A percentile compares a stretch with the other conserved stretches of the same genome.
These are phyloP conservation scores for Scatophagus argus DNA, from an alignment of 2,113 vertebrate genomes.

Conservation along the genomic window DNA sequence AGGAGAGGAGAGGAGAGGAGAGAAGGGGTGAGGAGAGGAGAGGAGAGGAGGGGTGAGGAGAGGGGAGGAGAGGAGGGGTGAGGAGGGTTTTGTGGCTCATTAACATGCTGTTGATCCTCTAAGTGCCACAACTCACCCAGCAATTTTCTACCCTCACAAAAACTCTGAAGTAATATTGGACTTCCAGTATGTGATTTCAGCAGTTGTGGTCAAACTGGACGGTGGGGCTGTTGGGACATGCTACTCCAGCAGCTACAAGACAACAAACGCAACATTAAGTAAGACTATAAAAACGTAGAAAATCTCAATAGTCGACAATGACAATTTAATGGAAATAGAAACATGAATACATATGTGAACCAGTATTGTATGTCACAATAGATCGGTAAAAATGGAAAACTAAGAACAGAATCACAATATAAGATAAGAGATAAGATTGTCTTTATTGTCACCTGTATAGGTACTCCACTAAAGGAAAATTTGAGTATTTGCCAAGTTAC, in stretches of 20 bases:
- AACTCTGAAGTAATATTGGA: conserved; percentile 19
- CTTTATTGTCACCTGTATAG: too few relatives aligned
- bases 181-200: background rate
- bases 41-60: background rate
- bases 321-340: too few relatives aligned
- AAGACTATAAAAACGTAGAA: background rate
- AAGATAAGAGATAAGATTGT: too few relatives aligned
- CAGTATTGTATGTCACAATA: background rate
- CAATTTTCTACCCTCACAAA: conserved; percentile 10
- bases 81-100: conserved; percentile 60
- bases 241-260: background rate
- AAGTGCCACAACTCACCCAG: conserved; percentile 32
- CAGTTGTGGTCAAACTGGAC: background rate
- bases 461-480: background rate
- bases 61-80: background rate
- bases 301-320: background rate
- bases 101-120: conserved; percentile 71
- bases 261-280: background rate
- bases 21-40: background rate
- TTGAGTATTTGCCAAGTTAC: too few relatives aligned
- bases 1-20: background rate
- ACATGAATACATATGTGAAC: too few relatives aligned
- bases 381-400: too few relatives aligned
- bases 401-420: too few relatives aligned
- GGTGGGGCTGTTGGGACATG: background rate